A percentile compares a stretch with the other conserved stretches of the same genome.
phyloP scores from a whole-genome alignment of 2,888 invertebrate species.

The Morpho deidamia region DNA sequence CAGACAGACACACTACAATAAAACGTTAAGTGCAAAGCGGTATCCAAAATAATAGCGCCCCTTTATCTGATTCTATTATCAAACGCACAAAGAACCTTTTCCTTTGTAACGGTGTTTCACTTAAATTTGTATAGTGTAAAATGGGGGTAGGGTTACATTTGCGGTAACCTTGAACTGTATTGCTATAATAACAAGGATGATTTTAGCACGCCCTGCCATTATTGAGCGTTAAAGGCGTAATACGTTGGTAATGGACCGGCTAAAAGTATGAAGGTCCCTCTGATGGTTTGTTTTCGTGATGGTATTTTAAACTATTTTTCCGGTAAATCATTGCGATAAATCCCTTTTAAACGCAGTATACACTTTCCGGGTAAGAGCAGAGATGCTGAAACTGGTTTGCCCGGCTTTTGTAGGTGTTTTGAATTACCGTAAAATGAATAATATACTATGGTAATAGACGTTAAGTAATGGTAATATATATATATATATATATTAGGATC shows the following conservation, averaged over 20 bases:
- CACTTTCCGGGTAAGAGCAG: conserved; percentile 2
- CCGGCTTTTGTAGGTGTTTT: too few species aligned
- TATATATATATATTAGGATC: too few species aligned
- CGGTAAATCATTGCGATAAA: conserved; percentile 16
- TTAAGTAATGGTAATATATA: too few species aligned
- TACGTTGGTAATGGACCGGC: conserved; percentile 27
- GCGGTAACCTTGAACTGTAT: conserved; percentile 4
- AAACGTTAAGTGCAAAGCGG: conserved; percentile 29
- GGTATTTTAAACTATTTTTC: conserved; percentile 16
- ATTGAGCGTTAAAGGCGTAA: conserved; percentile 14
- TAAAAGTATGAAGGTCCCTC: conserved; percentile 24
- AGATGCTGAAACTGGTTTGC: background rate
- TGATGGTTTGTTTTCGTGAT: conserved; percentile 18
- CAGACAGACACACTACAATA: conserved; percentile 42
- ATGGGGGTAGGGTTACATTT: conserved; percentile 17
- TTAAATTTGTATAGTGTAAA: conserved; percentile 23
- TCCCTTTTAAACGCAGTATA: conserved; percentile 2
- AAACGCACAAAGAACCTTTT: conserved; percentile 17
- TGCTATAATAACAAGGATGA: conserved; percentile 6
- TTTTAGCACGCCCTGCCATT: conserved; percentile 8
- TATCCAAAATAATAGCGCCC: conserved; percentile 16
- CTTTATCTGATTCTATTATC: conserved; percentile 13
- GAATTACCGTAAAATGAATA: too few species aligned
- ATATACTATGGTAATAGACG: too few species aligned
- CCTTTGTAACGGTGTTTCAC: conserved; percentile 19